Evolutionary conservation across 2,888 invertebrate genomes (phyloP), one percentile per base, ranked within the genome.

Genomic region (Noctua pronuba): DNA sequence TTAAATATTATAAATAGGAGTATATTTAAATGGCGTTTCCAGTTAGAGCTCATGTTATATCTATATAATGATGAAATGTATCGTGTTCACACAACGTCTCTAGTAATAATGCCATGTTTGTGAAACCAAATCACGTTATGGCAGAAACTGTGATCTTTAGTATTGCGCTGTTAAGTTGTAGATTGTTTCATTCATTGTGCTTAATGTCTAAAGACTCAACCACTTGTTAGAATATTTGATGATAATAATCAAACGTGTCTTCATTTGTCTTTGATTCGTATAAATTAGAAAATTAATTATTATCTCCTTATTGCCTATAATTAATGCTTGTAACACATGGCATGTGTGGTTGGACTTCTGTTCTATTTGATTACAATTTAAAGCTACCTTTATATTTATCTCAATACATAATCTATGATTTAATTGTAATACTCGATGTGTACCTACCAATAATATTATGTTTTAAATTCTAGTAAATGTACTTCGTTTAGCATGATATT

Each of bases 71-170:
- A 88, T 90, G 87, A 90, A 89, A 89, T 90, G 86, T 89, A 88
- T 90, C 85, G 89, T 91, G 86, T 91, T 91, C 87, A 88, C 88
- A 86, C 87, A 84, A 91, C 85, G 85, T 91, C 89, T 90, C 73
- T 89, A 90, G 87, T 88, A 88, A 86, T 89, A 88, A 89, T 88
- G 90, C 88, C 88, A 88, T 89, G 55, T 87, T 74, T 89, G 90
- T 91, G 89, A 88, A 90, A 90, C 84, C 88, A 92, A 92, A 90
- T 90, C 90, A 92, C 89, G 88, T 87, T 87, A 84, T 92, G 91
- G 91, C 93, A 91, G 88, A 90, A 92, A 91, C 94, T 94, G 94
- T 94, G 94, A 94, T 94, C 92, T 92, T 93, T 90, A 93, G 91
- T 91, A 90, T 92, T 91, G 92, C 91, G 89, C 92, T 93, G 90